These are phyloP conservation scores for Acrocephalus scirpaceus DNA, from an alignment of 2,797 vertebrate species.

Conservation along the genomic window DNA sequence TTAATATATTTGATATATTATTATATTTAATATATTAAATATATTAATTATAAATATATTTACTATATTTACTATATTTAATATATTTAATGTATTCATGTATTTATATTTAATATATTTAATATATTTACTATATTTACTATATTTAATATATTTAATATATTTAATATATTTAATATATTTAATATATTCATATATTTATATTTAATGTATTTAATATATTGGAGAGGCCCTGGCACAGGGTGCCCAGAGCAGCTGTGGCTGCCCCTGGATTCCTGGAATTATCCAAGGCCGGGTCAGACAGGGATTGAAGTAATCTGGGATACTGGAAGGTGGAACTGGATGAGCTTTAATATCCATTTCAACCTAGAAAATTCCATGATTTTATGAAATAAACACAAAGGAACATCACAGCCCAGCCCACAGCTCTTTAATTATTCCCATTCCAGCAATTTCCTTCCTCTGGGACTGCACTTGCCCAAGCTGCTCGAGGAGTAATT, in stretches of 20 bases:
- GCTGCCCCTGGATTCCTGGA: not conserved
- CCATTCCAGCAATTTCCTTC: not conserved
- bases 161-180: not conserved
- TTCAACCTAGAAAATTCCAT: not conserved
- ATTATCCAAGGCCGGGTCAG: not conserved
- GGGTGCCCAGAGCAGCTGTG: not conserved
- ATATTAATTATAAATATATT: not conserved
- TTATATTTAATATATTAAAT: not conserved
- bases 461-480: not conserved
- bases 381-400: fast-evolving
- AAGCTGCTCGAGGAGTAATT: not conserved
- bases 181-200: too few species aligned
- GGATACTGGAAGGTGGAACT: not conserved
- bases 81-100: not conserved
- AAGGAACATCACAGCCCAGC: not conserved
- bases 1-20: too few species aligned
- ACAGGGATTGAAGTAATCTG: fast-evolving
- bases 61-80: not conserved
- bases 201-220: too few species aligned
- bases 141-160: not conserved
- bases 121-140: not conserved
- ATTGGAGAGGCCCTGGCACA: not conserved
- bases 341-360: not conserved
- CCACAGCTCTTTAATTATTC: not conserved
- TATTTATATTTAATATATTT: too few species aligned